Conservation (phyloP, 2,113 vertebrate genomes). For the Plecturocebus donacophilus region DNA sequence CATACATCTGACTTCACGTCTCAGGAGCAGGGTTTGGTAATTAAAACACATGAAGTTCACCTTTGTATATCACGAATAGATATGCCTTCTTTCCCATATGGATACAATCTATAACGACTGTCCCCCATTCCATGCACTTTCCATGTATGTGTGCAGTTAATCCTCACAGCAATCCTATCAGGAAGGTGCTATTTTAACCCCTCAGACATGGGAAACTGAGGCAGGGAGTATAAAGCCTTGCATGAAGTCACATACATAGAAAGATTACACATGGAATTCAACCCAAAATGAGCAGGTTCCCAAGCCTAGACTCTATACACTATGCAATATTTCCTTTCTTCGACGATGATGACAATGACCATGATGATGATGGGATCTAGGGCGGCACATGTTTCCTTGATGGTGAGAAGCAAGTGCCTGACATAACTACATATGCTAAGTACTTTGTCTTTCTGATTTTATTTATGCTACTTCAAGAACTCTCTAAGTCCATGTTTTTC, state of each 20-base stretch:
- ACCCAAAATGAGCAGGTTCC: neutral
- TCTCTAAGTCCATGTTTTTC: neutral
- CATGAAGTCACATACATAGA: neutral
- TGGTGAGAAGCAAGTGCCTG: no score
- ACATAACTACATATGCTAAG: neutral
- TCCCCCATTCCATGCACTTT: neutral
- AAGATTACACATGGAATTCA: neutral
- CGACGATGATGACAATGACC: neutral
- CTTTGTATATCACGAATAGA: neutral
- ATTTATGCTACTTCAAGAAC: neutral
- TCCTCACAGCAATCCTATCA: neutral
- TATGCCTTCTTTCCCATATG: neutral
- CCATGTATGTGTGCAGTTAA: neutral
- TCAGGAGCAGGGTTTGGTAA: neutral
- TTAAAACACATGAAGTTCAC: neutral
- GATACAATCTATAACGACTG: neutral
- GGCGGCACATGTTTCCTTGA: no score
- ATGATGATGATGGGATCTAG: no score
- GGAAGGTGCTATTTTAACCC: neutral
- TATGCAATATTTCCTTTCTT: rapidly evolving
- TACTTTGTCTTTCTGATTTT: neutral
- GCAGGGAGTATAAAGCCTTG: neutral
- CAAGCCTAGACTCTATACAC: rapidly evolving
- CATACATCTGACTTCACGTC: neutral
- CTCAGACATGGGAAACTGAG: neutral